Evolutionary conservation across 2,888 invertebrate species (phyloP), one percentile per base, ranked within the genome.

Genomic region (Lycaena phlaeas): DNA sequence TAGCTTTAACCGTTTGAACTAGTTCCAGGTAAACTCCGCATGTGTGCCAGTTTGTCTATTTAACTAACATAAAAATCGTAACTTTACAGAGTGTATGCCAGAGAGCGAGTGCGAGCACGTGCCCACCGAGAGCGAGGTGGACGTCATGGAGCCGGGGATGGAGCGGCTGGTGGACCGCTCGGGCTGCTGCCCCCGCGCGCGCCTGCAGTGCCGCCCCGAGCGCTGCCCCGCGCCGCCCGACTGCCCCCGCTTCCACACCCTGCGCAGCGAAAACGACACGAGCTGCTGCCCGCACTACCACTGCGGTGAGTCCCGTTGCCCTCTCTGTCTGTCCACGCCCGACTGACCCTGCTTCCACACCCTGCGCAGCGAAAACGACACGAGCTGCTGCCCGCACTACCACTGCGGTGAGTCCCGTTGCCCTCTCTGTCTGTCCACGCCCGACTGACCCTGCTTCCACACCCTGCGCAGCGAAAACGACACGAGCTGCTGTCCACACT

Each of bases 121-220:
- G 1, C 65, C 70, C 0, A 54, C 62, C 1, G 66, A 68, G 45
- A 75, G 54, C 46, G 86, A 82, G 39, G 68, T 81, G 10, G 75
- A 78, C 36, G 64, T 81, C 17, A 53, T 90, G 12, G 85, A 88
- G 48, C 86, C 88, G 0, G 93, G 93, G 11, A 89, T 89, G 71
- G 84, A 86, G 45, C 72, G 87, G 0, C 46, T 64, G 1, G 41
- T 77, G 1, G 79, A 79, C 61, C 39, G 30, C 37, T 56, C 58
- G 18, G 93, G 93, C 0, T 95, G 95, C 61, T 95, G 95, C 59
- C 90, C 93, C 0, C 79, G 81, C 3, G 65, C 54, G 59, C 85
- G 84, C 43, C 68, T 87, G 40, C 57, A 87, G 2, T 95, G 95
- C 53, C 86, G 87, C 15, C 71, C 73, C 1, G 86, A 87, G 6